Evolutionary conservation across 2,888 invertebrate genomes (phyloP), one percentile per base, ranked within the genome.

Genomic region (Anarsia innoxiella): DNA sequence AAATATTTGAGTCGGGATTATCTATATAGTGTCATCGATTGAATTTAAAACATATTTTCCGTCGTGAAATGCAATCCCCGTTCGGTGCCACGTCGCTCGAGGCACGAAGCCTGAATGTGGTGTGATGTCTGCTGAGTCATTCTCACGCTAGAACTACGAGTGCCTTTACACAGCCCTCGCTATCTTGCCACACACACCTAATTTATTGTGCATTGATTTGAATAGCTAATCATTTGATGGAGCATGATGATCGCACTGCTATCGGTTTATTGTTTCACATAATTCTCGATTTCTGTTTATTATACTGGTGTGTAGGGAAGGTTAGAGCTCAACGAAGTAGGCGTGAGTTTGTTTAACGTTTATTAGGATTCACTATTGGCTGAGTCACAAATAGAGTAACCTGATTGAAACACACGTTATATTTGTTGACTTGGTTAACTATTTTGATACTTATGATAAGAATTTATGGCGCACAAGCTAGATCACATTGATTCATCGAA

Each of bases 51-150:
- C 51, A 48, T 46, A 48, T 55, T 55, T 53, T 46, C 51, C 51
- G 55, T 56, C 59, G 48, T 59, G 61, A 63, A 67, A 70, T 72
- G 72, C 66, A 72, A 58, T 65, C 52, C 58, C 53, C 56, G 49
- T 38, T 31, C 56, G 63, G 73, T 72, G 59, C 66, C 73, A 65
- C 50, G 66, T 59, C 59, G 70, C 58, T 53, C 59, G 58, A 56
- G 72, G 73, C 66, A 74, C 72, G 53, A 48, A 54, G 46, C 43
- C 39, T 37, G 43, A 49, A 48, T 43, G 41, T 25, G n/a, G 12
- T 46, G 41, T 30, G 43, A 44, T 53, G 53, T 68, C 71, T 45
- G 54, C 54, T 67, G 72, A 70, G 49, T 68, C 66, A 69, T 53
- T 56, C 51, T 33, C 33, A 33, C 33, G 33, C 26, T 33, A 33